These are phyloP conservation scores for Opisthocomus hoazin DNA, from an alignment of 2,113 vertebrate genomes.

Conservation along the genomic window DNA sequence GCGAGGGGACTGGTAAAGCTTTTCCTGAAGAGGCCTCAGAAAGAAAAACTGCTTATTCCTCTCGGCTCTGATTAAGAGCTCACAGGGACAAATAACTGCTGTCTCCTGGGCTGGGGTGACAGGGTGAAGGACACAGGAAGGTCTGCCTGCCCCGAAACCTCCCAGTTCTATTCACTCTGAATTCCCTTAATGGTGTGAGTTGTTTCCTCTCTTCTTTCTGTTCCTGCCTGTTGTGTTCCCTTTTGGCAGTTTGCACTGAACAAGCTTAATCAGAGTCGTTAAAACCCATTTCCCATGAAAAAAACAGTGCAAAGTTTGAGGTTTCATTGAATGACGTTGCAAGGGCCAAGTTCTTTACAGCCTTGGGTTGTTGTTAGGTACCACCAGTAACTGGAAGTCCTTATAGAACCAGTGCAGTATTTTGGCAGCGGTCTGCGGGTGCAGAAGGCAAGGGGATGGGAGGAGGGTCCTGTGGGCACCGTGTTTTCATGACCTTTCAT, in stretches of 20 bases:
- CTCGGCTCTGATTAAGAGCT: background rate
- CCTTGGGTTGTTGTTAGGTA: rapidly evolving
- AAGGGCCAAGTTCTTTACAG: background rate
- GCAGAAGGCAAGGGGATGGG: background rate
- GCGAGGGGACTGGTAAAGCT: background rate
- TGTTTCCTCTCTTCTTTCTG: background rate
- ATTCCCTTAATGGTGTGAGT: background rate
- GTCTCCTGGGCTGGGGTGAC: background rate
- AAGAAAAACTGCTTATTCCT: background rate
- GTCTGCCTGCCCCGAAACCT: background rate
- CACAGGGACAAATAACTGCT: background rate
- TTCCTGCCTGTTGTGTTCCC: background rate
- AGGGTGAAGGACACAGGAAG: background rate
- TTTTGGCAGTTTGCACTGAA: background rate
- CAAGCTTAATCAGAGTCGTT: background rate
- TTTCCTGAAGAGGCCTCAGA: background rate
- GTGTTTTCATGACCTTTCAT: background rate
- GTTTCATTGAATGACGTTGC: no score
- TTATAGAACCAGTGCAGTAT: background rate
- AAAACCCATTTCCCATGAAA: background rate
- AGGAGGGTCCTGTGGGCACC: background rate
- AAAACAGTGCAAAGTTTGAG: background rate
- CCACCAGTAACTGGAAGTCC: background rate
- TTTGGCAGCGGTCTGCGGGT: background rate
- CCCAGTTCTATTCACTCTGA: background rate